Base-by-base conservation (phyloP, 2,888 invertebrate species). In the Formica aserva region DNA sequence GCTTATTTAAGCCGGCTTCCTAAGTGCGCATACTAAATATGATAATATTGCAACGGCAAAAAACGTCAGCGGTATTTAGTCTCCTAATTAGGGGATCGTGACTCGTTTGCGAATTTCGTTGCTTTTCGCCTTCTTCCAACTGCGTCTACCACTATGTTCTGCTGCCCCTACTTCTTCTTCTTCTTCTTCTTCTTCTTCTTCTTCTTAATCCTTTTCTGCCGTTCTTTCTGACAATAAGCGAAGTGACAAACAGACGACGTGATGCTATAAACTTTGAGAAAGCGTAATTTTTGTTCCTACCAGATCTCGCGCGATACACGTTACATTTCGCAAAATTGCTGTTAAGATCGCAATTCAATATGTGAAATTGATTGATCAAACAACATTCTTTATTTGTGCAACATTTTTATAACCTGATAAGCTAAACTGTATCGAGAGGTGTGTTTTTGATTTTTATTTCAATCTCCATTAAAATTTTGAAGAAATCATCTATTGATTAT, bases 1-100 rank as follows among this genome's bases (percentile, higher is more conserved):
- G 93, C 92, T 94, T 94, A 94, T 94, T 94, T 94, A 94, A 94
- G 94, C 93, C 90, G 92, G 92, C 93, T 93, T 93, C 90, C 93
- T 94, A 94, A 94, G 94, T 94, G 91, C 92, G 94, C 94, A 94
- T 94, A 94, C 94, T 94, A 94, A 94, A 94, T 94, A 94, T 94
- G 94, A 94, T 94, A 94, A 94, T 94, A 94, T 94, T 94, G 94
- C 94, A 94, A 93, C 92, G 93, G 91, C 92, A 94, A 94, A 94
- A 94, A 94, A 94, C 92, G 94, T 93, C 94, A 93, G 93, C 91
- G 94, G 94, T 94, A 94, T 94, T 94, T 94, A 94, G 94, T 91
- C 91, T 90, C 91, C 94, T 94, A 94, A 94, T 94, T 94, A 94
- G 94, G 91, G 91, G 93, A 94, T 94, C 94, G 94, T 94, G 94